Base-by-base conservation (phyloP, 2,113 vertebrate genomes). In the mouse (Mus musculus) region DNA sequence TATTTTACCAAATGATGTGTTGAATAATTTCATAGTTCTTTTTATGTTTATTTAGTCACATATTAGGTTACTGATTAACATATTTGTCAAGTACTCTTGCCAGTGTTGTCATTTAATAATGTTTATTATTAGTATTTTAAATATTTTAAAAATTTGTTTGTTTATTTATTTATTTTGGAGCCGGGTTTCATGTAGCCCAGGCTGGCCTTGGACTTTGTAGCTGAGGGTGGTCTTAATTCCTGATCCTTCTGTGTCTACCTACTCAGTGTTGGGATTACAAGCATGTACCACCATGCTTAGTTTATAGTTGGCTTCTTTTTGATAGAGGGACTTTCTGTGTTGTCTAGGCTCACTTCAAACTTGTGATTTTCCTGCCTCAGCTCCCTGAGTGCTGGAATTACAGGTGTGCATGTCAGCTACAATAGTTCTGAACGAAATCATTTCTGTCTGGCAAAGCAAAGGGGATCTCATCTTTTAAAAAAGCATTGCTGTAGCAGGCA, bases 401-500 rank as follows among this genome's bases (percentile, higher is more conserved):
- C 14, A 67, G 42, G 42, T 49, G 2, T 22, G 11, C 39, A 49
- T 63, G 42, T 67, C 61, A 52, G 6, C 63, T 52, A 1, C n/a
- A 71, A 82, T 76, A 92, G 19, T 80, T 84, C 69, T 49, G 82
- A 91, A 91, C 30, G 46, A 69, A 52, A 86, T 91, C 85, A 82
- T 61, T 95, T 85, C 26, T 56, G 72, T 78, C 54, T 95, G 86
- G 26, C 61, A 90, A 91, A 93, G 71, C 49, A 89, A 86, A 96
- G 17, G 17, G n/a, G 61, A 39, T 76, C 24, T 61, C 39, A n/a
- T 30, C 69, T 14, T 78, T 39, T 80, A 80, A 28, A 73, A 75
- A 94, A 92, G 5, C 10, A n/a, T 81, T 82, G 30, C 14, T 42
- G 7, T n/a, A 61, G 16, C 10, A 7, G 19, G 71, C 1, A 8